Conservation (phyloP, 2,888 invertebrate species). For the Diadromus collaris region DNA sequence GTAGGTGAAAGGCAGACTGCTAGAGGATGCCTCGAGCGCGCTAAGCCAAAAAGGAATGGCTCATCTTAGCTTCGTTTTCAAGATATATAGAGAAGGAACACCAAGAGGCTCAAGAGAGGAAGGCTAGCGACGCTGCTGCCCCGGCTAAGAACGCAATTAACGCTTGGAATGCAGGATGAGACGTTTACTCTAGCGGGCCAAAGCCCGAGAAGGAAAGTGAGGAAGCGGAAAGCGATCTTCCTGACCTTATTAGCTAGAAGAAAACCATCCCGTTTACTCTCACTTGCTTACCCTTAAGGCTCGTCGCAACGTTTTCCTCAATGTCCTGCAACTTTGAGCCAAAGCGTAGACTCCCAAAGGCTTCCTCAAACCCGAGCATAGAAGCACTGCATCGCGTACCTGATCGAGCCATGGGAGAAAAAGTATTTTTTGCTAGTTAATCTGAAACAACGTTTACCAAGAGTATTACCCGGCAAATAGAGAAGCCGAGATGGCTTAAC, state of each 20-base stretch:
- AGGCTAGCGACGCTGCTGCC: constrained; percentile 32
- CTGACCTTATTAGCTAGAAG: constrained; percentile 61
- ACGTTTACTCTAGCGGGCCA: constrained; percentile 45
- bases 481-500: constrained; percentile 15
- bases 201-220: constrained; percentile 29
- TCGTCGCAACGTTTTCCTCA: constrained; percentile 18
- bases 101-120: constrained; percentile 17
- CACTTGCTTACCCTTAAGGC: constrained; percentile 21
- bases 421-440: constrained; percentile 52
- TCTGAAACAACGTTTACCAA: constrained; percentile 56
- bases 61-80: constrained; percentile 26
- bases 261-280: constrained; percentile 48
- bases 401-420: not conserved
- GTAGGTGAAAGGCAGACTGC: constrained; percentile 9
- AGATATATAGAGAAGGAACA: constrained; percentile 24
- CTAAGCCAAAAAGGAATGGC: constrained; percentile 4
- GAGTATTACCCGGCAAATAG: constrained; percentile 62
- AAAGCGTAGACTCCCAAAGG: constrained; percentile 4
- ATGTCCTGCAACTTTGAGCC: constrained; percentile 30
- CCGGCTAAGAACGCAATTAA: constrained; percentile 63
- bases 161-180: constrained; percentile 58
- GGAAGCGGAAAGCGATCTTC: constrained; percentile 51
- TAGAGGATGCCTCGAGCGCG: constrained; percentile 33
- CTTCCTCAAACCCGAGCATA: not conserved
- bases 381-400: constrained; percentile 12